Conservation (phyloP, 2,113 vertebrate genomes). For the Oreochromis tanganicae region DNA sequence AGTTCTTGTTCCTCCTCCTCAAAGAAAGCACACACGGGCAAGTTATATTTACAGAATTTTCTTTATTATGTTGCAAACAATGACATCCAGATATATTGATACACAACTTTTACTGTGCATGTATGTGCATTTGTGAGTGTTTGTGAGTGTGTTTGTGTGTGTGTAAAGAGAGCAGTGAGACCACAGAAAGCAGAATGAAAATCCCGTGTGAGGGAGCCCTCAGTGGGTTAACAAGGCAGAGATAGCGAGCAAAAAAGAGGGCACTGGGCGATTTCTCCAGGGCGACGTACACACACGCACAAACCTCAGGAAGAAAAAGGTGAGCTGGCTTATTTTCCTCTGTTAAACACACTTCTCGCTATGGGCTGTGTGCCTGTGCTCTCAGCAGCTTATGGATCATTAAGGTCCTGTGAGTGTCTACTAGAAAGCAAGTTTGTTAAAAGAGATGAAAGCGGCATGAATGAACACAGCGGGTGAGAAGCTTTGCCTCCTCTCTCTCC, state of each 20-base stretch:
- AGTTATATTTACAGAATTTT: conserved; percentile 77
- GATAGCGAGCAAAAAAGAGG: conserved; percentile 62
- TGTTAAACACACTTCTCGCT: conserved; percentile 45
- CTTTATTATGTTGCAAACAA: conserved; percentile 80
- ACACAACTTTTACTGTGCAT: conserved; percentile 74
- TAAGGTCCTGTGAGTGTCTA: conserved; percentile 68
- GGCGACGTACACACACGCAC: conserved; percentile 36
- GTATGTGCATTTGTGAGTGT: conserved; percentile 63
- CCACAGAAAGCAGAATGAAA: conserved; percentile 74
- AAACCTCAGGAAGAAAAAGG: conserved; percentile 42
- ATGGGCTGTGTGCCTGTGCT: conserved; percentile 42
- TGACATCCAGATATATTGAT: conserved; percentile 80
- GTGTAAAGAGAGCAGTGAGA: conserved; percentile 68
- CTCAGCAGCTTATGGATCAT: conserved; percentile 61
- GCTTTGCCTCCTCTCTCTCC: conserved; percentile 30
- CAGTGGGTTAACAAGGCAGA: conserved; percentile 73
- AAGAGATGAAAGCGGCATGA: conserved; percentile 45
- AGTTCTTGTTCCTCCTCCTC: neutral
- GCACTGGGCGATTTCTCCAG: conserved; percentile 57
- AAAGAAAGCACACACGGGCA: neutral
- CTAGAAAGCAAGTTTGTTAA: conserved; percentile 58
- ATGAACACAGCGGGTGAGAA: conserved; percentile 58
- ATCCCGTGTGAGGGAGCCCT: conserved; percentile 63
- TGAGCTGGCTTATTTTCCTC: conserved; percentile 38
- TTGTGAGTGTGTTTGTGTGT: conserved; percentile 26